Evolutionary conservation across 64 coral and sea anemone genomes (phyloP).

Genomic region (Actinia equina): DNA sequence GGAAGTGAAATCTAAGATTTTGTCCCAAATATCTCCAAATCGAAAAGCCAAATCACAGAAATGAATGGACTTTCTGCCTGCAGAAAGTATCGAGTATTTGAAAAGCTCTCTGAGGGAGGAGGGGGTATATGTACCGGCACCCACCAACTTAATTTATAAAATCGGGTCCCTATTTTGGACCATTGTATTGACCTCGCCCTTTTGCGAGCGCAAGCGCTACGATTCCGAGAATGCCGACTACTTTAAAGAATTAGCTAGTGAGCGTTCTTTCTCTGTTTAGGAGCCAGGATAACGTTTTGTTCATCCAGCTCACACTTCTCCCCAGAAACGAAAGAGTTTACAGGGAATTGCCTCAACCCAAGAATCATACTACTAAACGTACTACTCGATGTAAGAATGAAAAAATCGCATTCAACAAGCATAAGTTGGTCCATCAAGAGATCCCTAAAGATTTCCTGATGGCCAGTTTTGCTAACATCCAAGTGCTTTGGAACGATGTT

Average conservation of each 20-base stretch:
- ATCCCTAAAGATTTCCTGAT: constrained; percentile 6
- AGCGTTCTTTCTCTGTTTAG: background rate
- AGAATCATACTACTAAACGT: background rate
- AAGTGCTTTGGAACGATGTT: constrained; percentile 6
- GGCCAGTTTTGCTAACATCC: background rate
- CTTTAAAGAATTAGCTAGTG: background rate
- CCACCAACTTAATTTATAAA: no score
- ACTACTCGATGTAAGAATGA: constrained; percentile 4
- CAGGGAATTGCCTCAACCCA: constrained; percentile 5
- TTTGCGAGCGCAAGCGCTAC: no score
- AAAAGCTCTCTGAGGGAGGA: no score
- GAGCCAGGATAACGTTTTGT: background rate
- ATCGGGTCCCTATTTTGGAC: no score
- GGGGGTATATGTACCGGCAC: no score
- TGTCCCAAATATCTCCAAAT: no score
- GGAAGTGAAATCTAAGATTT: no score
- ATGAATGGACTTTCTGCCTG: no score
- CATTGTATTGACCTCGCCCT: no score
- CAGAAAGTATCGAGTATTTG: no score
- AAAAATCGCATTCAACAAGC: constrained; percentile 22
- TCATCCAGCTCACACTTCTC: constrained; percentile 17
- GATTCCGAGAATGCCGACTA: no score
- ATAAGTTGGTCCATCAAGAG: constrained; percentile 11
- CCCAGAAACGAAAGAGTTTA: background rate
- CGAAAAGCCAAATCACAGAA: no score